A percentile compares a stretch with the other conserved stretches of the same genome.
phyloP scores from a whole-genome alignment of 1,140 invertebrate genomes.

The Amphibalanus amphitrite region DNA sequence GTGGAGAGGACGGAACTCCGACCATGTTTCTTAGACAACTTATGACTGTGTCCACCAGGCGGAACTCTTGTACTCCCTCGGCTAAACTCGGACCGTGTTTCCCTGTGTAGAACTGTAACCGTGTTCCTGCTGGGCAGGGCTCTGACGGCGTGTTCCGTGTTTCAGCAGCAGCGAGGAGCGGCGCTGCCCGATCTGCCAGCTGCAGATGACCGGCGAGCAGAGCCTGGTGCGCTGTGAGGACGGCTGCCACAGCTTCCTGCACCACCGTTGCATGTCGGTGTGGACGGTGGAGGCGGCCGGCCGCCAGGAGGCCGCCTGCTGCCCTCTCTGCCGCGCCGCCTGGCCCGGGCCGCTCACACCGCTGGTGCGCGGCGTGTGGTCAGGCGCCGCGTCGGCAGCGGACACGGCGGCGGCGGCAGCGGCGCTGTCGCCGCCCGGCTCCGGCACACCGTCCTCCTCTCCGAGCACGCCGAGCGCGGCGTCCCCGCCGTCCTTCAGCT shows the following conservation, averaged over 20 bases:
- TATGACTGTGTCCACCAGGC: too few species aligned
- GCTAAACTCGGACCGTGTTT: too few species aligned
- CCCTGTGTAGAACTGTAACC: too few species aligned
- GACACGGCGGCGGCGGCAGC: slow-evolving; percentile 11
- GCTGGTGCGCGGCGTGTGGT: too few species aligned
- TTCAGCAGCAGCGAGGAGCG: slow-evolving; percentile 31
- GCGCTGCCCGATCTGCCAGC: slow-evolving; percentile 31
- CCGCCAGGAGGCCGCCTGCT: slow-evolving; percentile 28
- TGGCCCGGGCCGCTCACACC: slow-evolving; percentile 18
- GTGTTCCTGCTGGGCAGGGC: slow-evolving; percentile 20
- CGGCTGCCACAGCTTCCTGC: slow-evolving; percentile 30
- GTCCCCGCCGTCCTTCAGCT: slow-evolving; percentile 3
- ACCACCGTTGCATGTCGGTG: slow-evolving; percentile 32
- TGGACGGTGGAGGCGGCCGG: slow-evolving; percentile 30
- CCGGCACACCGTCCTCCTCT: slow-evolving; percentile 19
- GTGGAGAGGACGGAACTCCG: too few species aligned
- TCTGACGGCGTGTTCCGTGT: too few species aligned
- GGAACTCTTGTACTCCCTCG: too few species aligned
- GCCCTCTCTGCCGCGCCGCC: slow-evolving; percentile 28
- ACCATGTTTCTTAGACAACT: too few species aligned
- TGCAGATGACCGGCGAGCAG: slow-evolving; percentile 32
- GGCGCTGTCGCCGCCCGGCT: slow-evolving; percentile 5
- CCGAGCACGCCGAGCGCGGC: slow-evolving; percentile 18
- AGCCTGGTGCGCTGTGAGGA: slow-evolving; percentile 29
- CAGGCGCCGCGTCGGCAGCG: slow-evolving; percentile 16